phyloP scores from a whole-genome alignment of 2,113 vertebrate genomes.

The Calidris pygmaea region DNA sequence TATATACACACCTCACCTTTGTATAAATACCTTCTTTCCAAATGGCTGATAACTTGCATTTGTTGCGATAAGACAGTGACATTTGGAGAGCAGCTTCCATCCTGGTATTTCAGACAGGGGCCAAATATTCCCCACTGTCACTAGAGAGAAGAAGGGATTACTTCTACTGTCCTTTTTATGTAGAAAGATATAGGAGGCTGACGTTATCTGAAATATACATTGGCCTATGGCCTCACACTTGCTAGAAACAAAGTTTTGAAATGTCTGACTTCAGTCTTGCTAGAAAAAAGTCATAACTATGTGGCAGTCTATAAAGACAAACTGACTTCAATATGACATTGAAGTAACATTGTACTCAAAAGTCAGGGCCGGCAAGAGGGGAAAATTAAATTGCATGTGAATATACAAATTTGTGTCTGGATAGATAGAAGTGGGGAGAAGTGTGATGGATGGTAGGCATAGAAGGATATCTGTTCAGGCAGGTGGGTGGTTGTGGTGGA shows the following conservation, averaged over 20 bases:
- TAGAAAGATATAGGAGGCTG: not conserved
- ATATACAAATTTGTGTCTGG: not conserved
- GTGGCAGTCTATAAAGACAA: not conserved
- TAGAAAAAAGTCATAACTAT: not conserved
- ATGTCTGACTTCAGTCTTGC: not conserved
- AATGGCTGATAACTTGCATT: not conserved
- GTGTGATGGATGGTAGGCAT: too few relatives aligned
- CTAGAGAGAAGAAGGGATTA: not conserved
- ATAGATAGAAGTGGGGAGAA: not conserved
- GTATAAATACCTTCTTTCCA: not conserved
- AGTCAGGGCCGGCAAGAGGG: not conserved
- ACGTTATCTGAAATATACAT: not conserved
- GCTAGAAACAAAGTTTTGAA: not conserved
- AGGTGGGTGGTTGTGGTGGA: fast-evolving
- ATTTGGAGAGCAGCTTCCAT: not conserved
- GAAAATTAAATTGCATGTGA: not conserved
- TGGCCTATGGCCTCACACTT: not conserved
- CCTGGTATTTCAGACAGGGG: not conserved
- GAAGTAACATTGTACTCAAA: not conserved
- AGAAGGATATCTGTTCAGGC: not conserved
- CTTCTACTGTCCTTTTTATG: not conserved
- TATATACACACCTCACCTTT: not conserved
- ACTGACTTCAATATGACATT: not conserved
- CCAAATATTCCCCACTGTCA: not conserved
- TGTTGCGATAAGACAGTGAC: not conserved